Evolutionary conservation across 2,113 vertebrate species (phyloP).

Genomic region (Mormyrus lacerda): DNA sequence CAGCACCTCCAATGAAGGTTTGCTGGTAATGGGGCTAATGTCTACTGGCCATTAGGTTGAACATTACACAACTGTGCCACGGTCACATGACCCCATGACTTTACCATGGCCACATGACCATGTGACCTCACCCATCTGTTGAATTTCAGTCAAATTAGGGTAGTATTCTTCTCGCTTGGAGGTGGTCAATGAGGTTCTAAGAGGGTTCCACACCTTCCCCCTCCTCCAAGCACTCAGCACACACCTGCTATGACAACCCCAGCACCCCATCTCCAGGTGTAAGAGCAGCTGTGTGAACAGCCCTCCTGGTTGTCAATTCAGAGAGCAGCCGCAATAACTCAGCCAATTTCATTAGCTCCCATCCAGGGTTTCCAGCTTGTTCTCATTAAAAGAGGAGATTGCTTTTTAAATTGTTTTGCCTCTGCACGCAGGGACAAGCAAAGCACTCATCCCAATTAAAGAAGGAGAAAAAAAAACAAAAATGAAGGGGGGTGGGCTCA

Average conservation of each 20-base stretch:
- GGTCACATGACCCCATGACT: background rate
- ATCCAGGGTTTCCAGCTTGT: slow-evolving; percentile 26
- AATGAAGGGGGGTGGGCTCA: background rate
- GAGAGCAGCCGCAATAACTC: slow-evolving; percentile 30
- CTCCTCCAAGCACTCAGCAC: background rate
- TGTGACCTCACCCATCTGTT: background rate
- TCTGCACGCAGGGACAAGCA: slow-evolving; percentile 24
- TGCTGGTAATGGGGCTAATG: background rate
- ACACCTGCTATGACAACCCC: slow-evolving; percentile 24
- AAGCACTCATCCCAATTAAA: slow-evolving; percentile 38
- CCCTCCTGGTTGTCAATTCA: slow-evolving; percentile 19
- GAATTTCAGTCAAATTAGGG: background rate
- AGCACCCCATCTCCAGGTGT: background rate
- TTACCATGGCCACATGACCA: background rate
- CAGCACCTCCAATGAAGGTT: background rate
- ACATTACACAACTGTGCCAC: background rate
- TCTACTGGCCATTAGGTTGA: background rate
- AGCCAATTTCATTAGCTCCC: slow-evolving; percentile 28
- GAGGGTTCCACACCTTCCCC: background rate
- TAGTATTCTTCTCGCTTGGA: background rate
- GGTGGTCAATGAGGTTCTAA: background rate
- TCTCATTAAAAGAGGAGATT: slow-evolving; percentile 43
- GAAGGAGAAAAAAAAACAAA: slow-evolving; percentile 10
- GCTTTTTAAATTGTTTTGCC: slow-evolving; percentile 40
- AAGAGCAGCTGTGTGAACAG: slow-evolving; percentile 8